A percentile compares a stretch with the other conserved stretches of the same genome.
Evolutionary conservation across 30 jellyfish, hydroid and myxozoan genomes (phyloP).

Genomic region (Aurelia sp.): DNA sequence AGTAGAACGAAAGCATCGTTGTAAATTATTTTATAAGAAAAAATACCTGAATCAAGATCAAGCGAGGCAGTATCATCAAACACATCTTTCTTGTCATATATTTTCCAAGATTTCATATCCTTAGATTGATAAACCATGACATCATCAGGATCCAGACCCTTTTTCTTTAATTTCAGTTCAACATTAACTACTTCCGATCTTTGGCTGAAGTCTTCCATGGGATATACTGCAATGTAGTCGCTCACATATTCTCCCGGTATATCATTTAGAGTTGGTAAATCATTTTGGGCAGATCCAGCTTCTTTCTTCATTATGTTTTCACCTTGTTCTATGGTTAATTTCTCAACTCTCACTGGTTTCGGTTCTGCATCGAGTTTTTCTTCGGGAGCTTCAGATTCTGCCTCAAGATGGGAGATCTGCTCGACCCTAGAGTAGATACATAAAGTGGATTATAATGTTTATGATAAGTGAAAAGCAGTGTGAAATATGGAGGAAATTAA

Average conservation of each 20-base stretch:
- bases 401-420: not conserved
- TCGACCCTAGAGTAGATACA: no score
- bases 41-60: slow-evolving; percentile 27
- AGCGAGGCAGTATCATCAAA: slow-evolving; percentile 23
- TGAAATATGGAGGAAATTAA: no score
- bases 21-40: no score
- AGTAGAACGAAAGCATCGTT: no score
- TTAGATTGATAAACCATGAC: slow-evolving; percentile 77
- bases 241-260: slow-evolving; percentile 26
- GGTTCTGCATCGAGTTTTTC: not conserved
- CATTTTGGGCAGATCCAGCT: not conserved
- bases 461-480: no score
- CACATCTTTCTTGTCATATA: slow-evolving; percentile 47
- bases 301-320: not conserved
- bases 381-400: not conserved
- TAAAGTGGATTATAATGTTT: no score
- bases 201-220: slow-evolving; percentile 8
- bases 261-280: not conserved
- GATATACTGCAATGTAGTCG: slow-evolving; percentile 35
- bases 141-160: slow-evolving; percentile 27
- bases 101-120: slow-evolving; percentile 71
- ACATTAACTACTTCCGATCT: not conserved
- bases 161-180: slow-evolving; percentile 14
- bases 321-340: not conserved
- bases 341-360: not conserved